Evolutionary conservation across 2,888 invertebrate species (phyloP).

Genomic region (Pinctada fucata): DNA sequence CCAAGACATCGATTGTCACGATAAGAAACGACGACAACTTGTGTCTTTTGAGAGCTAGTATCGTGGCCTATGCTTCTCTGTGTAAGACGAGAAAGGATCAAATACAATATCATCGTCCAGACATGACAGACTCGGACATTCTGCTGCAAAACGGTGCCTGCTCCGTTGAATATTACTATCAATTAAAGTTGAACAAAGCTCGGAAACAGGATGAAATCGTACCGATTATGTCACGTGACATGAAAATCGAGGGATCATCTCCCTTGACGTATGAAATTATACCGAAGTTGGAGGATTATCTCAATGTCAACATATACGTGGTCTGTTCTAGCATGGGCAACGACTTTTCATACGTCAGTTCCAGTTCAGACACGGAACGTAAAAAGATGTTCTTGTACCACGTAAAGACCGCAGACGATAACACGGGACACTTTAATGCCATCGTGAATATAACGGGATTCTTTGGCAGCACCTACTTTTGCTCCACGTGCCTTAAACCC

Average conservation of each 20-base stretch:
- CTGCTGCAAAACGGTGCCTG: constrained; percentile 5
- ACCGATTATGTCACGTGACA: neutral
- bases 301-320: constrained; percentile 3
- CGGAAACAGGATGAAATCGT: constrained; percentile 2
- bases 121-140: neutral
- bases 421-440: neutral
- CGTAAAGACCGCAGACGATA: too few relatives aligned
- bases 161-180: neutral
- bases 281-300: constrained; percentile 3
- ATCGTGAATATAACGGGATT: constrained; percentile 9
- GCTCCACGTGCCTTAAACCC: constrained; percentile 4
- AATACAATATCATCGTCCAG: neutral
- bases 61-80: neutral
- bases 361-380: neutral
- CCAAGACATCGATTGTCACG: neutral
- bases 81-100: constrained; percentile 1
- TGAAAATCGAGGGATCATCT: neutral
- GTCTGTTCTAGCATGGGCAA: constrained; percentile 1
- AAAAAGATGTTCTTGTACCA: constrained; percentile 8
- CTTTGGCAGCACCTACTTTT: constrained; percentile 7
- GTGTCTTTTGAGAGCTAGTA: neutral
- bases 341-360: constrained; percentile 6
- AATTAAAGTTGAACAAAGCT: neutral
- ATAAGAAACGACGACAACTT: constrained; percentile 12
- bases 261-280: constrained; percentile 7